These are phyloP conservation scores for Ariopsis seemanni DNA, from an alignment of 2,113 vertebrate genomes.

Conservation along the genomic window DNA sequence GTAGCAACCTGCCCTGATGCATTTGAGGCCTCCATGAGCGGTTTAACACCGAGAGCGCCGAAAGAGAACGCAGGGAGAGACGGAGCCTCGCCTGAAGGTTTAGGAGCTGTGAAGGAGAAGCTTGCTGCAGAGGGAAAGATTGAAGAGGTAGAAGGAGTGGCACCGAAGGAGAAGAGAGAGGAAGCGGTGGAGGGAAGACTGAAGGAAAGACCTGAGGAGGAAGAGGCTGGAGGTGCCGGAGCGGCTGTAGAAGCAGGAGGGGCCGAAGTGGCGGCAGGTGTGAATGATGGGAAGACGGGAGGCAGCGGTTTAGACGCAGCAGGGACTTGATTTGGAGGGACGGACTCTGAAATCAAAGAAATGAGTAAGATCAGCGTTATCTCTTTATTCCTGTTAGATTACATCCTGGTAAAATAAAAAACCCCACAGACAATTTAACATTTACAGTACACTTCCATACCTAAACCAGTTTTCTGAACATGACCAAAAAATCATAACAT, in stretches of 20 bases:
- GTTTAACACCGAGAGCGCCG: constrained; percentile 58
- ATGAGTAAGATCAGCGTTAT: background rate
- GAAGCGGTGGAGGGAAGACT: constrained; percentile 53
- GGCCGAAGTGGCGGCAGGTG: constrained; percentile 38
- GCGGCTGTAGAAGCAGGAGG: constrained; percentile 36
- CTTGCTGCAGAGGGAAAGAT: constrained; percentile 41
- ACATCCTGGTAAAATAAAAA: background rate
- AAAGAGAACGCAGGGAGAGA: constrained; percentile 52
- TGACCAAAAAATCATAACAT: too few relatives aligned
- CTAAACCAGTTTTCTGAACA: too few relatives aligned
- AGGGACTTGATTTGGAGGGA: constrained; percentile 46
- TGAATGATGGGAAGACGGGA: constrained; percentile 26
- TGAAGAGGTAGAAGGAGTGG: background rate
- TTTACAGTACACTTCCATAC: background rate
- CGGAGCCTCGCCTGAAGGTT: constrained; percentile 62
- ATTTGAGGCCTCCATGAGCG: constrained; percentile 51
- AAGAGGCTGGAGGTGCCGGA: constrained; percentile 42
- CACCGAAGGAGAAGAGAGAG: constrained; percentile 53
- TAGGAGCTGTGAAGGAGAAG: constrained; percentile 71
- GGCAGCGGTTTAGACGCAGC: constrained; percentile 12
- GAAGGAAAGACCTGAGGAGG: constrained; percentile 51
- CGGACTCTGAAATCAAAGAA: constrained; percentile 34
- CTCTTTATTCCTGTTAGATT: background rate
- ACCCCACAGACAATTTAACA: background rate
- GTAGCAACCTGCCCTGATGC: constrained; percentile 68